Conservation (phyloP, 2,797 vertebrate species). For the Antrozous pallidus region DNA sequence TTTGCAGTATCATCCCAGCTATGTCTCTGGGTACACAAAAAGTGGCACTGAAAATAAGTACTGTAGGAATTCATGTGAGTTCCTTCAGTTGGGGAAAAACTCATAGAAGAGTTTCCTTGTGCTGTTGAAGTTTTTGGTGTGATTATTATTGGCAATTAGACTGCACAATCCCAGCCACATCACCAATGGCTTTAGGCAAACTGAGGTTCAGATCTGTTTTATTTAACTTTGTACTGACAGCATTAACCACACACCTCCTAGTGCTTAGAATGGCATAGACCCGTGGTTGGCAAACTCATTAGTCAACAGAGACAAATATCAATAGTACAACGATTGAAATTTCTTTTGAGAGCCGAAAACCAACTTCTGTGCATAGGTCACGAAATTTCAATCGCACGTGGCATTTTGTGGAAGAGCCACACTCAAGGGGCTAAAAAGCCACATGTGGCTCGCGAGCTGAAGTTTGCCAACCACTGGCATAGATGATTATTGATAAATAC, state of each 20-base stretch:
- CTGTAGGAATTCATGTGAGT: background rate
- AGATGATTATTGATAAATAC: background rate
- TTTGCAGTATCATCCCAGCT: background rate
- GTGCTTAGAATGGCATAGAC: background rate
- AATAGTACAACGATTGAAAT: too few relatives aligned
- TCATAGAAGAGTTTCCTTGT: background rate
- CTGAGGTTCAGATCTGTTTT: background rate
- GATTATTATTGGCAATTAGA: background rate
- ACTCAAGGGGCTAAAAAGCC: too few relatives aligned
- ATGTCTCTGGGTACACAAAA: background rate
- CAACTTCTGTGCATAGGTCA: too few relatives aligned
- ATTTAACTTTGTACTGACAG: background rate
- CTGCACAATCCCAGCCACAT: background rate
- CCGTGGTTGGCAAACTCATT: too few relatives aligned
- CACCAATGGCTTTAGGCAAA: background rate
- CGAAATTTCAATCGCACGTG: too few relatives aligned
- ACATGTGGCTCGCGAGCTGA: too few relatives aligned
- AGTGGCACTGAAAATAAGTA: background rate
- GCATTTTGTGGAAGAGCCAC: too few relatives aligned
- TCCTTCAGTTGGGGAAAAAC: background rate
- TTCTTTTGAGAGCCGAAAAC: too few relatives aligned
- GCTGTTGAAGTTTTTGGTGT: background rate
- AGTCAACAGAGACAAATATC: too few relatives aligned
- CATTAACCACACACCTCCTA: background rate
- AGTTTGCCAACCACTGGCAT: too few relatives aligned